Evolutionary conservation across 1,140 invertebrate genomes (phyloP).

Genomic region (Anagrus nilaparvatae): DNA sequence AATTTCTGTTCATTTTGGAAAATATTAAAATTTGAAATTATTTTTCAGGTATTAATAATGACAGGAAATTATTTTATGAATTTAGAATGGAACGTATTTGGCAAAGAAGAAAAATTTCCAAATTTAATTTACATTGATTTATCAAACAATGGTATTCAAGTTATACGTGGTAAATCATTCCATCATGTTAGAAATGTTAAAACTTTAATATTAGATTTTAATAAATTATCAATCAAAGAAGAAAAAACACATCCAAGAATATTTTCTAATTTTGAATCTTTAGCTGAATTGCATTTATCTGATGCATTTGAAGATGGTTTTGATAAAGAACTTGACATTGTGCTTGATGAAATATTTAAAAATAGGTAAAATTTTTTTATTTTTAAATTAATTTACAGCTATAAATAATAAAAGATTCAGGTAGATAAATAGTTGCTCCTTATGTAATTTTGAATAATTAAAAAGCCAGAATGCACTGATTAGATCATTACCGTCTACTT

Average conservation of each 20-base stretch:
- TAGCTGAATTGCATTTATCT: constrained; percentile 62
- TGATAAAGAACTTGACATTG: constrained; percentile 49
- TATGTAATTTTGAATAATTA: background rate
- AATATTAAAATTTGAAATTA: constrained; percentile 3
- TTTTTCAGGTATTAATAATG: constrained; percentile 56
- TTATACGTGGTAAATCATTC: constrained; percentile 67
- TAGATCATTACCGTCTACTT: background rate
- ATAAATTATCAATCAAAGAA: constrained; percentile 52
- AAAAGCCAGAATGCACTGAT: background rate
- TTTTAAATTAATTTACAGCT: background rate
- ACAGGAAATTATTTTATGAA: constrained; percentile 57
- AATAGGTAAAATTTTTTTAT: constrained; percentile 39
- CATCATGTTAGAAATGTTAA: constrained; percentile 63
- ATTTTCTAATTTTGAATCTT: constrained; percentile 67
- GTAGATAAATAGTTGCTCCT: background rate
- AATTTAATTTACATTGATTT: constrained; percentile 62
- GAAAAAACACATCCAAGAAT: constrained; percentile 58
- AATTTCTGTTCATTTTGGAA: no score
- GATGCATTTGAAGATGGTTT: constrained; percentile 64
- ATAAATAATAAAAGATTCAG: no score
- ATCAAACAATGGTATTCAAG: constrained; percentile 63
- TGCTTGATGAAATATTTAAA: constrained; percentile 63
- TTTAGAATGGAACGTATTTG: constrained; percentile 65
- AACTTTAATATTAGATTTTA: constrained; percentile 65
- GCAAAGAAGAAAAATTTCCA: constrained; percentile 47